A percentile compares a stretch with the other conserved stretches of the same genome.
Conservation (phyloP, 2,888 invertebrate species). For the Nemoura dubitans region DNA sequence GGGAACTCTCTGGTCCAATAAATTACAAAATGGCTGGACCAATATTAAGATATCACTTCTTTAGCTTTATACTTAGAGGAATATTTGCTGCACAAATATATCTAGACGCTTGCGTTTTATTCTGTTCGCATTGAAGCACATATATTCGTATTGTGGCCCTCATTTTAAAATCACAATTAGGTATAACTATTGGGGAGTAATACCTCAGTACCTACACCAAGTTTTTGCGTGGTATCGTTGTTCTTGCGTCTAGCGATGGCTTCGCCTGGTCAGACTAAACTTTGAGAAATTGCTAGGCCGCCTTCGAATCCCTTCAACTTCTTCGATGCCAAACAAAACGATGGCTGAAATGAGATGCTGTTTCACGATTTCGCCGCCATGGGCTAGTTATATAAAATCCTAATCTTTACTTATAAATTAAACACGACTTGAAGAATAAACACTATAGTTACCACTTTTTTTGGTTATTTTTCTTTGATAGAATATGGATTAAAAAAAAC, state of each 20-base stretch:
- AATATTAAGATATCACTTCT: constrained; percentile 29
- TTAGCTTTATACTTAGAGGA: background rate
- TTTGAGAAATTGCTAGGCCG: too few species aligned
- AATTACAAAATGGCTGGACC: constrained; percentile 26
- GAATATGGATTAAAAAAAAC: background rate
- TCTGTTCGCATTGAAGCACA: too few species aligned
- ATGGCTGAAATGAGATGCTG: background rate
- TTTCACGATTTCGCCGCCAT: background rate
- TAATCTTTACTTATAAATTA: background rate
- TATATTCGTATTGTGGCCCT: too few species aligned
- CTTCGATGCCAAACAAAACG: background rate
- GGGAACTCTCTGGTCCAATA: constrained; percentile 14
- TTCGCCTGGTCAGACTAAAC: too few species aligned
- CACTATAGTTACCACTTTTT: background rate
- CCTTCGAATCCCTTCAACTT: background rate
- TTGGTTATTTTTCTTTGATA: background rate
- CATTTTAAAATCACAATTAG: too few species aligned
- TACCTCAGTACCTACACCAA: too few species aligned
- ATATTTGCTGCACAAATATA: too few species aligned
- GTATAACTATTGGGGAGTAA: too few species aligned
- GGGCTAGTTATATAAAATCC: background rate
- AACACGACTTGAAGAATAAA: constrained; percentile 3
- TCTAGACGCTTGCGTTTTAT: too few species aligned
- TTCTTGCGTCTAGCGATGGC: too few species aligned
- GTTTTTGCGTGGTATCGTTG: too few species aligned